These are phyloP conservation scores for Psophia crepitans DNA, from an alignment of 2,113 vertebrate genomes.

Conservation along the genomic window DNA sequence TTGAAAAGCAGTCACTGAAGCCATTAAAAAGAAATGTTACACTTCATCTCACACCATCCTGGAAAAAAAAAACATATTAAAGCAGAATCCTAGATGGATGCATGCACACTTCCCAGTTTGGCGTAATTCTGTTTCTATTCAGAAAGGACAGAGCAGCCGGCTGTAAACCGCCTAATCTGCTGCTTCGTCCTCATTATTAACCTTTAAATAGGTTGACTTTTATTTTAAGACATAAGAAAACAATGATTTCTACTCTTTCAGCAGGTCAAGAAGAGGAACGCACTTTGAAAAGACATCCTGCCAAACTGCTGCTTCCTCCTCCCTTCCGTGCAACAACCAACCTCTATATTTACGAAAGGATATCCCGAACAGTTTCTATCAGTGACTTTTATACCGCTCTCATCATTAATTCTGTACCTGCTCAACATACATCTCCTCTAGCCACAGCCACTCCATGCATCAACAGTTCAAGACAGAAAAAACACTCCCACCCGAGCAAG, in stretches of 20 bases:
- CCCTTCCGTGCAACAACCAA: neutral
- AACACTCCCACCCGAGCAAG: neutral
- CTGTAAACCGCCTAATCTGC: neutral
- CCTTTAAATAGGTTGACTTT: neutral
- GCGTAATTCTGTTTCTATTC: neutral
- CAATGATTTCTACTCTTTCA: neutral
- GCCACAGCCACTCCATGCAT: neutral
- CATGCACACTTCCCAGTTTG: neutral
- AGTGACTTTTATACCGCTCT: neutral
- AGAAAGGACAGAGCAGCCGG: neutral
- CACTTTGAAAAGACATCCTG: neutral
- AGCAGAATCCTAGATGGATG: neutral
- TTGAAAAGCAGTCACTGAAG: neutral
- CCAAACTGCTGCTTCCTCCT: neutral
- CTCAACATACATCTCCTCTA: neutral
- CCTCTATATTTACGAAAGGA: neutral
- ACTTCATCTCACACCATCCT: neutral
- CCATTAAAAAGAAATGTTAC: neutral
- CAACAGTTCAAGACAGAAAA: neutral
- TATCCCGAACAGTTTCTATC: neutral
- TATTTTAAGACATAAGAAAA: neutral
- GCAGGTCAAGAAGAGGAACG: neutral
- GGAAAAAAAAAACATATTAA: neutral
- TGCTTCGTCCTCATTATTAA: neutral
- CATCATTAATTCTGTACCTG: neutral